Conservation (phyloP, 1,140 invertebrate genomes). For the Mesaphorura yosii region DNA sequence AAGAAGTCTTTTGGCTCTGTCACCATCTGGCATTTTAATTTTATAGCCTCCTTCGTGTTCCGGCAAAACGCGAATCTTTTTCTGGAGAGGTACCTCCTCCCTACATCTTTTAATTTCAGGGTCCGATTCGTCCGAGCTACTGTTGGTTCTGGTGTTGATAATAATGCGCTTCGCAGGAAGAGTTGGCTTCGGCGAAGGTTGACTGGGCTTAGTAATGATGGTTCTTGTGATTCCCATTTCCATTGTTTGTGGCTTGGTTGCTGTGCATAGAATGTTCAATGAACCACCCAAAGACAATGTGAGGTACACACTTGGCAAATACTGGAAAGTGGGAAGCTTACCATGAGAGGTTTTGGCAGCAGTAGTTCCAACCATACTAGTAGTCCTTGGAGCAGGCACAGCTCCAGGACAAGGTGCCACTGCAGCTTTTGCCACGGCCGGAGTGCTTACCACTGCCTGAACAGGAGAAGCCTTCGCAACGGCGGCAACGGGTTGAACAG, state of each 20-base stretch:
- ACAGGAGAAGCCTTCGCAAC: no score
- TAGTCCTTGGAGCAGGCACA: no score
- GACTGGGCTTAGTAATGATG: background rate
- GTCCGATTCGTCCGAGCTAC: background rate
- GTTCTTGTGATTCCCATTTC: background rate
- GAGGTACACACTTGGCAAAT: no score
- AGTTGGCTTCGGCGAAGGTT: slow-evolving; percentile 3
- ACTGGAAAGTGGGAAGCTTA: no score
- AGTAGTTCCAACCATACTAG: no score
- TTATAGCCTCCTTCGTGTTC: slow-evolving; percentile 40
- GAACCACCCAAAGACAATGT: no score
- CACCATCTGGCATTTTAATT: slow-evolving; percentile 39
- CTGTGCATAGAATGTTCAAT: no score
- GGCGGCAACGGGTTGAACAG: no score
- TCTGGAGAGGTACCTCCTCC: slow-evolving; percentile 34
- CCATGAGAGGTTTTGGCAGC: no score
- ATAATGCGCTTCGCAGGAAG: background rate
- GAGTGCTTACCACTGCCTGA: background rate
- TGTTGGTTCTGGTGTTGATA: background rate
- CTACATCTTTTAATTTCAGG: background rate
- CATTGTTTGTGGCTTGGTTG: no score
- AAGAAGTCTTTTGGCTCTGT: slow-evolving; percentile 36
- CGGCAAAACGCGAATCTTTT: slow-evolving; percentile 37
- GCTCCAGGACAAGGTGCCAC: no score
- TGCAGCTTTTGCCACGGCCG: background rate